Percentiles rank a stretch among this genome's conserved stretches.
Conservation (phyloP, 1,140 invertebrate genomes). For the Pygmarrhopalites habei region DNA sequence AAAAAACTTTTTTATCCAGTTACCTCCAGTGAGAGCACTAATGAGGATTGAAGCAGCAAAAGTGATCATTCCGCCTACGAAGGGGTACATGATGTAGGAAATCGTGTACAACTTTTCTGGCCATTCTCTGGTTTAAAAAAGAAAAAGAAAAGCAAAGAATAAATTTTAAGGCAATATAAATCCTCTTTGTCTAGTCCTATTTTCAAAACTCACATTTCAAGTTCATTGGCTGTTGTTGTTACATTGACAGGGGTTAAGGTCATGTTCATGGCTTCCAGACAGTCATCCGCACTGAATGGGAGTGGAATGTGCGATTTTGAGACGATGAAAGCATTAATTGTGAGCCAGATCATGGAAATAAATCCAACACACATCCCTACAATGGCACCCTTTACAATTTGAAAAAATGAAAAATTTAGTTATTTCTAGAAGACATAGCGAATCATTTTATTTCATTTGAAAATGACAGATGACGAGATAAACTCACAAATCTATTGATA, state of each 20-base stretch:
- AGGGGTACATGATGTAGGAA: slow-evolving; percentile 37
- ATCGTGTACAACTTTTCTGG: slow-evolving; percentile 39
- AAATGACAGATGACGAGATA: too few species aligned
- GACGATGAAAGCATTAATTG: slow-evolving; percentile 29
- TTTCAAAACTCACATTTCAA: not conserved
- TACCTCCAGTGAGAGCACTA: slow-evolving; percentile 33
- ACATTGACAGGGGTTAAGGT: not conserved
- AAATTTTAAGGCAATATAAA: too few species aligned
- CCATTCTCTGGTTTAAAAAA: slow-evolving; percentile 23
- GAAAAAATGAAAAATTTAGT: too few species aligned
- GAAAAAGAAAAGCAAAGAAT: too few species aligned
- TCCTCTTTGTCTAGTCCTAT: not conserved
- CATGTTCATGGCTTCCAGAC: slow-evolving; percentile 7
- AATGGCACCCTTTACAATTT: slow-evolving; percentile 38
- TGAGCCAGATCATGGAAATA: slow-evolving; percentile 38
- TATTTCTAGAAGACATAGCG: too few species aligned
- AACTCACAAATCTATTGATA: slow-evolving; percentile 41
- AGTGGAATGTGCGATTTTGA: slow-evolving; percentile 31
- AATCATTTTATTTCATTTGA: too few species aligned
- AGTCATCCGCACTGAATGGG: slow-evolving; percentile 28
- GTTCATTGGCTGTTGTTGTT: not conserved
- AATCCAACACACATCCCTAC: slow-evolving; percentile 38
- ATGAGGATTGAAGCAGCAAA: slow-evolving; percentile 23
- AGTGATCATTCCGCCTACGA: slow-evolving; percentile 34
- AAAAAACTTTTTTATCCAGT: not conserved